These are phyloP conservation scores for Macrosoma leucophasiata DNA, from an alignment of 2,888 invertebrate genomes.

Conservation along the genomic window DNA sequence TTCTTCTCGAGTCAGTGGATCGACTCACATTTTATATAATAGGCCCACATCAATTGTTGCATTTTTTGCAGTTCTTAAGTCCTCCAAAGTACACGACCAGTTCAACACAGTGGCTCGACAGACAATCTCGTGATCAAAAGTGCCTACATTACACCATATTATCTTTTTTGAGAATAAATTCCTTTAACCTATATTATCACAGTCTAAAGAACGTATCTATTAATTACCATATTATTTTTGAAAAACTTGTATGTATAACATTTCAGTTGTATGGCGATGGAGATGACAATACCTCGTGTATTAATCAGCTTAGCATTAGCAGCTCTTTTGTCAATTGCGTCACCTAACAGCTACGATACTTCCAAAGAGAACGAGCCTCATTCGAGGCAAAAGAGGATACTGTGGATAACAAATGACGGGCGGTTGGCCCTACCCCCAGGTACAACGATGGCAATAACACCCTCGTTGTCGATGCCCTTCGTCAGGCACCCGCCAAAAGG, in stretches of 20 bases:
- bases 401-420: constrained; percentile 92
- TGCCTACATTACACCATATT: too few species aligned
- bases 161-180: too few species aligned
- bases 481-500: constrained; percentile 90
- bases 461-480: constrained; percentile 87
- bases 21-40: too few species aligned
- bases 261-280: constrained; percentile 42
- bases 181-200: too few species aligned
- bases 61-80: too few species aligned
- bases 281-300: constrained; percentile 57
- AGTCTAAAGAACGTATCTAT: too few species aligned
- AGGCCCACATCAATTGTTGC: too few species aligned
- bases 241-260: not conserved
- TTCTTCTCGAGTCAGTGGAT: too few species aligned
- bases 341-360: constrained; percentile 43
- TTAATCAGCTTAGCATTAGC: constrained; percentile 65
- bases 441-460: constrained; percentile 85
- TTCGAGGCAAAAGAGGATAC: constrained; percentile 86
- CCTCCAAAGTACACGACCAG: too few species aligned
- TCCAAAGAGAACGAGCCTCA: constrained; percentile 73
- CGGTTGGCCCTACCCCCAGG: constrained; percentile 89
- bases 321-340: constrained; percentile 58
- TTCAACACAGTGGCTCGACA: too few species aligned
- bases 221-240: not conserved
- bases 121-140: too few species aligned